These are phyloP conservation scores for Nesometra sesokonis DNA, from an alignment of 35 echinoderm and acorn worm genomes.

Conservation along the genomic window DNA sequence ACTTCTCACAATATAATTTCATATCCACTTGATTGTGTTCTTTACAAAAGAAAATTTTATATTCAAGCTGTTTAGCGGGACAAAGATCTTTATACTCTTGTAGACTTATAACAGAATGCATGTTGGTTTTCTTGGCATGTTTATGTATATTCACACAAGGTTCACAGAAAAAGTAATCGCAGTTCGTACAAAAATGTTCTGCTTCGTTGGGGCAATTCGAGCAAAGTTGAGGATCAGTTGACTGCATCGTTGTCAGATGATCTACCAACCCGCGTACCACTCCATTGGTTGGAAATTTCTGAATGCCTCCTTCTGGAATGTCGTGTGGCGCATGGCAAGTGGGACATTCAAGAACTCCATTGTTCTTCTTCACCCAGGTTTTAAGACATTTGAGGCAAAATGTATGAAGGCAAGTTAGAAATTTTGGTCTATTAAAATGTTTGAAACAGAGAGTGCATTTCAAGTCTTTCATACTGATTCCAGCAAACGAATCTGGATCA, in stretches of 20 bases:
- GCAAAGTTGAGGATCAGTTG: background rate
- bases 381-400: background rate
- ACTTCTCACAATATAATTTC: background rate
- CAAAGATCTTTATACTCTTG: background rate
- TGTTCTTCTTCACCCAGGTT: background rate
- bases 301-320: background rate
- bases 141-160: background rate
- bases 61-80: background rate
- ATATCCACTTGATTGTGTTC: background rate
- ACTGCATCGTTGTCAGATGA: background rate
- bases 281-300: background rate
- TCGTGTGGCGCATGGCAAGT: background rate
- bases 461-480: background rate
- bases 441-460: background rate
- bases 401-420: background rate
- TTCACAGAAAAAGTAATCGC: background rate
- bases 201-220: background rate
- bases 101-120: background rate
- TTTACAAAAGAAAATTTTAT: background rate
- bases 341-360: background rate
- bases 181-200: background rate
- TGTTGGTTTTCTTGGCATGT: background rate
- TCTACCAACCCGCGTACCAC: background rate
- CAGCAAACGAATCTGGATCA: background rate
- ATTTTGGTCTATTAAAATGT: background rate